These are phyloP conservation scores for Cryptotermes secundus DNA, from an alignment of 1,140 invertebrate species.

Conservation along the genomic window DNA sequence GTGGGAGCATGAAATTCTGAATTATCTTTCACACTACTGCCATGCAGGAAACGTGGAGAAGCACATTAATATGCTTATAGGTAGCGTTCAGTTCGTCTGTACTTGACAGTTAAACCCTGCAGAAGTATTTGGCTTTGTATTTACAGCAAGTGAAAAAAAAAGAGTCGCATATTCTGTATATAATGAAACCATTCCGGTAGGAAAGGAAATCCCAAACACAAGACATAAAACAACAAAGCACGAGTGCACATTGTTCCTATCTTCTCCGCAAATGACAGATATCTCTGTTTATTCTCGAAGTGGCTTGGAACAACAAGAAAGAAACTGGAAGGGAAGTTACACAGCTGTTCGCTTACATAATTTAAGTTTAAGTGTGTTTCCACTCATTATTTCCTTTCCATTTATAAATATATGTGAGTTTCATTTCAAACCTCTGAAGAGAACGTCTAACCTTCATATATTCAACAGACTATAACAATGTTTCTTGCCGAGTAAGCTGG, in stretches of 20 bases:
- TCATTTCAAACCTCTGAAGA: neutral
- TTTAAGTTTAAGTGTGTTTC: conserved; percentile 1
- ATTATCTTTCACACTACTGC: no score
- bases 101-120: neutral
- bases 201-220: conserved; percentile 5
- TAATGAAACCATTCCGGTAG: neutral
- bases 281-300: neutral
- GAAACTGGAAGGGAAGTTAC: neutral
- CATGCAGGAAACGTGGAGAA: no score
- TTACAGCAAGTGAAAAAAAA: neutral
- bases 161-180: neutral
- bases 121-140: neutral
- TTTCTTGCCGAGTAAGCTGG: no score
- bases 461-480: no score
- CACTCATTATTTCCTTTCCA: conserved; percentile 1
- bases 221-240: neutral
- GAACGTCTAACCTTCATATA: no score
- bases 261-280: neutral
- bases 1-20: no score
- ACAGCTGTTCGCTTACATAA: neutral
- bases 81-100: neutral
- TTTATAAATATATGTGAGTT: neutral
- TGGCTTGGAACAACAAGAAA: neutral
- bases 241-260: neutral
- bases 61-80: no score